These are phyloP conservation scores for Oriolus oriolus DNA, from an alignment of 2,113 vertebrate genomes.

Conservation along the genomic window DNA sequence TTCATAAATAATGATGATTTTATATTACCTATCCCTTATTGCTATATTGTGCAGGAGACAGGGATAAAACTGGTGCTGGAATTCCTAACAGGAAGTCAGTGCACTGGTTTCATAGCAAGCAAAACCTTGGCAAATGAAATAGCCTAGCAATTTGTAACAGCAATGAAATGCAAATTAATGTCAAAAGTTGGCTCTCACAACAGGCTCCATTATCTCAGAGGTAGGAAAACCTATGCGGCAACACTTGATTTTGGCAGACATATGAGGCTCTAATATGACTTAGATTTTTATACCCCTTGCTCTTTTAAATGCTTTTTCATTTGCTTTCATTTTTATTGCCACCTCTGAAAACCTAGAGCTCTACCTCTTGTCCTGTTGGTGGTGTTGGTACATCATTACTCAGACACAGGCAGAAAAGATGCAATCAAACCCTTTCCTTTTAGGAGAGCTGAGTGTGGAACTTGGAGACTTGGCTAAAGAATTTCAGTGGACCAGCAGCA, in stretches of 20 bases:
- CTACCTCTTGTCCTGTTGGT: background rate
- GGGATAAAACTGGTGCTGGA: background rate
- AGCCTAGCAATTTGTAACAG: background rate
- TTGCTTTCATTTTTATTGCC: background rate
- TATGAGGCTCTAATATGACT: background rate
- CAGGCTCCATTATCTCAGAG: background rate
- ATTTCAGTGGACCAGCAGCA: background rate
- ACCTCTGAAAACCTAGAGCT: background rate
- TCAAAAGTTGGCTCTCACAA: background rate
- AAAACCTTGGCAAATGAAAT: background rate
- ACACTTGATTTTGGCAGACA: background rate
- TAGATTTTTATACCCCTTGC: background rate
- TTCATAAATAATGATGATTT: background rate
- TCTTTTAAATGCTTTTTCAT: background rate
- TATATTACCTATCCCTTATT: background rate
- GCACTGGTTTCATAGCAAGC: background rate
- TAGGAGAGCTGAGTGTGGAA: background rate
- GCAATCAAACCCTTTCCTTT: background rate
- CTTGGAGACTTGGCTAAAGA: background rate
- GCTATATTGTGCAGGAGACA: background rate
- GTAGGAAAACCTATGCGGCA: background rate
- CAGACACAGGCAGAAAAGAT: background rate
- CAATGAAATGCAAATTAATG: slow-evolving; percentile 2
- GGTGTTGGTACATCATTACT: background rate
- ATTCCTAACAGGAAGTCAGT: background rate